A percentile compares a stretch with the other conserved stretches of the same genome.
Evolutionary conservation across 2,113 vertebrate species (phyloP).

Genomic region (Pandion haliaetus): DNA sequence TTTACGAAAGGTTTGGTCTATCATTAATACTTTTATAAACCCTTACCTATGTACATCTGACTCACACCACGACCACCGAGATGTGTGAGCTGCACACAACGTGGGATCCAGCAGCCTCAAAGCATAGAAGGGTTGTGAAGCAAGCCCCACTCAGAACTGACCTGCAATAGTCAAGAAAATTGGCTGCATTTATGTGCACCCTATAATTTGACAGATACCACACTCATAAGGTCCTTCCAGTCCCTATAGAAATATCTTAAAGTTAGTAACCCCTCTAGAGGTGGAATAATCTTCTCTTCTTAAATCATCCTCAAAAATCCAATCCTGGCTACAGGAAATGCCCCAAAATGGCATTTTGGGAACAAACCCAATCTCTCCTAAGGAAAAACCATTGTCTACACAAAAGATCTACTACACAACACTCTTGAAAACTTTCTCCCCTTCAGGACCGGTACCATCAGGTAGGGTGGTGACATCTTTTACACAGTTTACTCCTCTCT

Average conservation of each 20-base stretch:
- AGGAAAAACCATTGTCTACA: background rate
- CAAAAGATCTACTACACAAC: background rate
- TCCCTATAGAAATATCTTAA: background rate
- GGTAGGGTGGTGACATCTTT: background rate
- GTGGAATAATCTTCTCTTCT: background rate
- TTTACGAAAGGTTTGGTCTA: conserved; percentile 40
- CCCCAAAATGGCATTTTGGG: background rate
- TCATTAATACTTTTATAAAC: background rate
- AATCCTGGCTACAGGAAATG: background rate
- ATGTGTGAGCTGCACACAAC: background rate
- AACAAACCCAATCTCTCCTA: background rate
- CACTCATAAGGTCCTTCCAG: background rate
- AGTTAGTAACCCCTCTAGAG: background rate
- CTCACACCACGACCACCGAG: background rate
- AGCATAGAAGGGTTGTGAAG: background rate
- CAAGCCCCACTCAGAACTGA: background rate
- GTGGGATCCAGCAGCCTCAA: background rate
- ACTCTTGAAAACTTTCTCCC: background rate
- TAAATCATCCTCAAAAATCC: background rate
- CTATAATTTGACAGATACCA: background rate
- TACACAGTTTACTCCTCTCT: background rate
- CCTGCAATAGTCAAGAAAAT: background rate
- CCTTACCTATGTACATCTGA: background rate
- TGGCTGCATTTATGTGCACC: background rate
- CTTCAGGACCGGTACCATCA: background rate